Percentiles rank a stretch among this genome's conserved stretches.
Conservation (phyloP, 2,797 vertebrate genomes). For the Cheirogaleus major region DNA sequence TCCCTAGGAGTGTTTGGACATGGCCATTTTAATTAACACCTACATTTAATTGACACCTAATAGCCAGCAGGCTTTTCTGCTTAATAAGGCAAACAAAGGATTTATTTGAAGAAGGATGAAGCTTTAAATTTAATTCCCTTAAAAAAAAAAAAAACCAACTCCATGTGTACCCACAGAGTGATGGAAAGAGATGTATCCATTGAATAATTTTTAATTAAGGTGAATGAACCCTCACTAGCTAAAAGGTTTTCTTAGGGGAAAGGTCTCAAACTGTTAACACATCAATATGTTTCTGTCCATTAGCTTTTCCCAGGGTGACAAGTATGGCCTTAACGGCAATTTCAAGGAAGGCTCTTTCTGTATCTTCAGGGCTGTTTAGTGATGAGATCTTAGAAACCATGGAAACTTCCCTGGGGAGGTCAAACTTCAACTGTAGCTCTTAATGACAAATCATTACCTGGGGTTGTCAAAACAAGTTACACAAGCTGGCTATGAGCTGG, state of each 20-base stretch:
- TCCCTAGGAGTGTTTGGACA: not conserved
- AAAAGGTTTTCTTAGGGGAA: constrained; percentile 77
- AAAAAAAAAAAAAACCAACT: not conserved
- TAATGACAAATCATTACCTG: constrained; percentile 67
- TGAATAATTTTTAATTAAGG: constrained; percentile 71
- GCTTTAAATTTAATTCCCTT: constrained; percentile 63
- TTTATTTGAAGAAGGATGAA: constrained; percentile 62
- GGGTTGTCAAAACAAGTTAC: constrained; percentile 55
- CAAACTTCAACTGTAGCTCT: constrained; percentile 26
- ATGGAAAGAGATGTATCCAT: constrained; percentile 57
- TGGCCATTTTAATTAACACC: constrained; percentile 65
- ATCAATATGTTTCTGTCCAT: constrained; percentile 80
- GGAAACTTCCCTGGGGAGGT: constrained; percentile 42
- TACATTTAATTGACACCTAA: constrained; percentile 59
- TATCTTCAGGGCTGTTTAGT: constrained; percentile 64
- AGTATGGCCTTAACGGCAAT: constrained; percentile 73
- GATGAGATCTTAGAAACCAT: constrained; percentile 57
- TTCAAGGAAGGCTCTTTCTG: constrained; percentile 46
- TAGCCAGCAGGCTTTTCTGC: constrained; percentile 42
- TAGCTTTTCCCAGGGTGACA: constrained; percentile 80
- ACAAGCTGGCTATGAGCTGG: not conserved
- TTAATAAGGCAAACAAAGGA: constrained; percentile 71
- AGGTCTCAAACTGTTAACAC: constrained; percentile 78
- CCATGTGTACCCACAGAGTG: not conserved
- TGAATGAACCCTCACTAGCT: constrained; percentile 65